Evolutionary conservation across 2,888 invertebrate genomes (phyloP).

Genomic region (Azorinus chamasolen): DNA sequence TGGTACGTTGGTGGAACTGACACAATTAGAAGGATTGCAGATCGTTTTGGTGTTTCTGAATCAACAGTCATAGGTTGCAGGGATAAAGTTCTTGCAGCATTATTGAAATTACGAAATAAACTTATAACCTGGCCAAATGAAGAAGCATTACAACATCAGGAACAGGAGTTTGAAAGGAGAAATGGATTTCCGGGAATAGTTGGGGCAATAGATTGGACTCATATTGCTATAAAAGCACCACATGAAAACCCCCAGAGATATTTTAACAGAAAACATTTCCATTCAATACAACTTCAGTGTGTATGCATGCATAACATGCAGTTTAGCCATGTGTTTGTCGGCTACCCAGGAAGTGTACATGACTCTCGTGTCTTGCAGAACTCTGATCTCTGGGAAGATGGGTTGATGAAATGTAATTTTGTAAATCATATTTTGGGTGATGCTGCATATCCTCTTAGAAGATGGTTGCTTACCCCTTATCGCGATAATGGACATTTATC

Average conservation of each 20-base stretch:
- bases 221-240: slow-evolving; percentile 36
- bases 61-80: slow-evolving; percentile 7
- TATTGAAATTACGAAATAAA: slow-evolving; percentile 27
- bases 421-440: slow-evolving; percentile 32
- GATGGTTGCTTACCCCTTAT: slow-evolving; percentile 46
- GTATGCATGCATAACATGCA: slow-evolving; percentile 42
- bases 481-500: slow-evolving; percentile 44
- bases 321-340: slow-evolving; percentile 34
- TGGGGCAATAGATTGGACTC: slow-evolving; percentile 49
- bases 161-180: slow-evolving; percentile 18
- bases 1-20: slow-evolving; percentile 12
- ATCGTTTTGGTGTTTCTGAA: slow-evolving; percentile 8
- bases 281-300: slow-evolving; percentile 39
- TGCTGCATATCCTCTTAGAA: slow-evolving; percentile 35
- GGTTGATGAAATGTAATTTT: slow-evolving; percentile 23
- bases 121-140: slow-evolving; percentile 45
- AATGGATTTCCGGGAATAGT: slow-evolving; percentile 52
- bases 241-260: slow-evolving; percentile 25
- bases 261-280: slow-evolving; percentile 37
- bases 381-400: slow-evolving; percentile 45
- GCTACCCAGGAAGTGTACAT: slow-evolving; percentile 40
- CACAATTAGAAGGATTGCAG: slow-evolving; percentile 6
- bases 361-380: slow-evolving; percentile 39
- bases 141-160: slow-evolving; percentile 13
- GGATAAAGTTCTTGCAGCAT: slow-evolving; percentile 8